Conservation (phyloP, 2,113 vertebrate genomes). For the Oreocharis arfaki region DNA sequence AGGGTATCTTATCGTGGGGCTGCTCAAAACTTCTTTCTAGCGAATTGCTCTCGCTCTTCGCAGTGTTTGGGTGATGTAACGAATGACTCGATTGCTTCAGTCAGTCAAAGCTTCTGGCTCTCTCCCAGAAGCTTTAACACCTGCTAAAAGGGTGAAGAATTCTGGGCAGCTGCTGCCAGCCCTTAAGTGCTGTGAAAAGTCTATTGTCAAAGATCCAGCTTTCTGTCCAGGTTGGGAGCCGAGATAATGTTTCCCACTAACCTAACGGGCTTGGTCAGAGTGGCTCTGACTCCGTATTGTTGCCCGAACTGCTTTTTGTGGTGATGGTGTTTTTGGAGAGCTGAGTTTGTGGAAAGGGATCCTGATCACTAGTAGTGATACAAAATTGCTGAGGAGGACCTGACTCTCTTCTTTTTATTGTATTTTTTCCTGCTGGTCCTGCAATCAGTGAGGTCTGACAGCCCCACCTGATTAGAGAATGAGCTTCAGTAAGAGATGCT, state of each 20-base stretch:
- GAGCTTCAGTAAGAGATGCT: not conserved
- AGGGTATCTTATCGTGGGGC: not conserved
- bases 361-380: not conserved
- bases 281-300: not conserved
- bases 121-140: constrained; percentile 41
- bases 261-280: not conserved
- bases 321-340: not conserved
- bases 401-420: not conserved
- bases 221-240: not conserved
- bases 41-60: not conserved
- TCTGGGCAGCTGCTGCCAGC: constrained; percentile 32
- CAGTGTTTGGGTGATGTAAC: not conserved
- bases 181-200: constrained; percentile 15
- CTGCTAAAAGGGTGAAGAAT: constrained; percentile 47
- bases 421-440: not conserved
- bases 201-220: constrained; percentile 25
- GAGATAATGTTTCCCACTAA: not conserved
- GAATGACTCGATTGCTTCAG: not conserved
- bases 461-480: not conserved
- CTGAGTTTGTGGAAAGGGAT: not conserved
- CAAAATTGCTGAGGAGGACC: not conserved
- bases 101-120: constrained; percentile 13
- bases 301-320: not conserved
- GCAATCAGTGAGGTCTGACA: not conserved
- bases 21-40: not conserved